Base-by-base conservation (phyloP, 2,888 invertebrate species). In the Drosophila siamana region DNA sequence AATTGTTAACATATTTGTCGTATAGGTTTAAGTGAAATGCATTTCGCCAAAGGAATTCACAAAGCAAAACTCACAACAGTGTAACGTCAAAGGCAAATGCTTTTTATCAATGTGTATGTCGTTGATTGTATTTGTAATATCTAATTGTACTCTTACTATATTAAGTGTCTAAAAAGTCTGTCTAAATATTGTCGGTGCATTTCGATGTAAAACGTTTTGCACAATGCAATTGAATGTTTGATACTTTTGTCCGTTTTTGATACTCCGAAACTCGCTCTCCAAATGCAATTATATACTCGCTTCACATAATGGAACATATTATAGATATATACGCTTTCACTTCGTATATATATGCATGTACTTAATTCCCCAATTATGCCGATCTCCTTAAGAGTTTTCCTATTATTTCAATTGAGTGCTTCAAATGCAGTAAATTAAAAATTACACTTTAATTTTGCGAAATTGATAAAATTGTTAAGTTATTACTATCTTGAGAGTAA, bases 11-110 rank as follows among this genome's bases (percentile, higher is more conserved):
- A 77, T 65, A 79, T 60, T 59, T 74, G 57, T 74, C 59, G 60
- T 57, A 57, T 62, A 75, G 79, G 54, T 38, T 57, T 75, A 75
- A 69, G 79, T 40, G 66, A 44, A 80, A 71, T 72, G 81, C 81
- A 88, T 82, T 82, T 82, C 71, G 81, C 80, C 86, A 88, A 82
- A 88, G 80, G 86, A 88, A 82, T 79, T 82, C 71, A 66, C 52
- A 74, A 59, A 61, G 36, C 44, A 78, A 73, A 78, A 78, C 46
- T 54, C 51, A 73, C 44, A 64, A 64, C 38, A 40, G 19, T 55
- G 50, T 41, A 50, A 40, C 69, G 69, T 69, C 57, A 79, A 62
- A 33, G 76, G 74, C 81, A 73, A 64, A 69, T 69, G 85, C 69
- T 80, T 69, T 54, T 71, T 57, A 41, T 67, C 78, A 56, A 62